Evolutionary conservation across 2,797 vertebrate genomes (phyloP).

Genomic region (Chaetophractus vellerosus): DNA sequence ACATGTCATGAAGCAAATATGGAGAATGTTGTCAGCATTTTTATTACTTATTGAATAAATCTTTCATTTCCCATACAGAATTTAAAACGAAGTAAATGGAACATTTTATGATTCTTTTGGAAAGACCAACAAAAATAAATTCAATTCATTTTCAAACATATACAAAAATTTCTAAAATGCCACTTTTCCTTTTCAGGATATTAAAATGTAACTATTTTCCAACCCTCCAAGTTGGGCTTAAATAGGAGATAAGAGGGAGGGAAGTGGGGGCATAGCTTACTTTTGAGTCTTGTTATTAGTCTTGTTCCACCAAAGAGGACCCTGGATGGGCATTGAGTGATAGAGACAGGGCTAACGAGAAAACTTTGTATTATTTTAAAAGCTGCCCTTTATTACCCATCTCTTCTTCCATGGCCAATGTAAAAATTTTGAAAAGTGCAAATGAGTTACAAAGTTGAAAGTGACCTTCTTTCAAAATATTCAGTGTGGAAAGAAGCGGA

Average conservation of each 20-base stretch:
- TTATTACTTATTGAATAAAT: no score
- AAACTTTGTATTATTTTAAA: background rate
- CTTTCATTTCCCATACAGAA: no score
- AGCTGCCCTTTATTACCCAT: background rate
- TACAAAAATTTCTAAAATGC: background rate
- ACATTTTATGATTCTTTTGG: background rate
- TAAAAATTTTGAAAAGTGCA: no score
- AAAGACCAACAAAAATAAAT: conserved; percentile 53
- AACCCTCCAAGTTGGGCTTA: background rate
- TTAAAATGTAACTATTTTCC: background rate
- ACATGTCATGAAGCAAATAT: no score
- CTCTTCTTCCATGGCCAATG: no score
- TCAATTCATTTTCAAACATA: background rate
- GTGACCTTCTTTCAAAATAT: no score
- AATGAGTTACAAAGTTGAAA: no score
- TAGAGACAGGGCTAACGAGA: background rate
- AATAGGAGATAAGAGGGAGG: background rate
- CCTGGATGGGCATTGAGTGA: background rate
- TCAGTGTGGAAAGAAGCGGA: no score
- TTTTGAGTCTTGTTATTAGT: background rate
- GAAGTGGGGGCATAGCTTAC: background rate
- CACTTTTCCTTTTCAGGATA: background rate
- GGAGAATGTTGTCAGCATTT: no score
- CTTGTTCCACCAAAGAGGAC: background rate
- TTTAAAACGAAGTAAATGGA: no score